A percentile compares a stretch with the other conserved stretches of the same genome.
phyloP scores from a whole-genome alignment of 2,113 vertebrate species.

The Abramis brama region DNA sequence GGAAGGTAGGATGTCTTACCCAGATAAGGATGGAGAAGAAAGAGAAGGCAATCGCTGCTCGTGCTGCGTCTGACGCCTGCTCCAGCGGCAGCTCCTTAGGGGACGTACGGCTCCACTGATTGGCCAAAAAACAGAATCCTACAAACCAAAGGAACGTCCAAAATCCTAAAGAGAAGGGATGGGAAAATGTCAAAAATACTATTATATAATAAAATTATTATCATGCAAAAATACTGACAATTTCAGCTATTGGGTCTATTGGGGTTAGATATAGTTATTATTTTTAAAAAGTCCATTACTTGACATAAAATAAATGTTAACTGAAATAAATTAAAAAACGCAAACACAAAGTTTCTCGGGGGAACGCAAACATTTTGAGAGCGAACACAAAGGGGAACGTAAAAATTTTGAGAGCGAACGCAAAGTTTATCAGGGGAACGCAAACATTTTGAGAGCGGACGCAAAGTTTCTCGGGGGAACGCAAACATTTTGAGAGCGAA shows the following conservation, averaged over 20 bases:
- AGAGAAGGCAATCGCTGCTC: slow-evolving; percentile 81
- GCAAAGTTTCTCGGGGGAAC: no score
- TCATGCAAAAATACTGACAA: neutral
- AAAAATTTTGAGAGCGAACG: no score
- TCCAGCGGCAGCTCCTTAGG: slow-evolving; percentile 71
- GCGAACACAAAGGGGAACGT: no score
- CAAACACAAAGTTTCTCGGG: no score
- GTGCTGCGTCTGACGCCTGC: slow-evolving; percentile 87
- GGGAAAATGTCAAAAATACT: neutral
- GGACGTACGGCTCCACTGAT: slow-evolving; percentile 78
- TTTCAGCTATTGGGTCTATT: neutral
- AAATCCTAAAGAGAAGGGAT: slow-evolving; percentile 37
- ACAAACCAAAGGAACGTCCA: slow-evolving; percentile 78
- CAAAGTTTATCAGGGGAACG: no score
- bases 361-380: no score
- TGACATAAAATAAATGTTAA: neutral
- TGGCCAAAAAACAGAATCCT: slow-evolving; percentile 79
- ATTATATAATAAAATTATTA: neutral
- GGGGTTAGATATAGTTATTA: no score
- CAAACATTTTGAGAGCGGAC: no score
- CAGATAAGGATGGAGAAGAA: slow-evolving; percentile 94
- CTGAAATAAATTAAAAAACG: no score
- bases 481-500: no score
- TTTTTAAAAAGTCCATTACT: no score
- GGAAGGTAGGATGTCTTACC: slow-evolving; percentile 76